Base-by-base conservation (phyloP, 2,888 invertebrate genomes). In the Selenia dentaria region DNA sequence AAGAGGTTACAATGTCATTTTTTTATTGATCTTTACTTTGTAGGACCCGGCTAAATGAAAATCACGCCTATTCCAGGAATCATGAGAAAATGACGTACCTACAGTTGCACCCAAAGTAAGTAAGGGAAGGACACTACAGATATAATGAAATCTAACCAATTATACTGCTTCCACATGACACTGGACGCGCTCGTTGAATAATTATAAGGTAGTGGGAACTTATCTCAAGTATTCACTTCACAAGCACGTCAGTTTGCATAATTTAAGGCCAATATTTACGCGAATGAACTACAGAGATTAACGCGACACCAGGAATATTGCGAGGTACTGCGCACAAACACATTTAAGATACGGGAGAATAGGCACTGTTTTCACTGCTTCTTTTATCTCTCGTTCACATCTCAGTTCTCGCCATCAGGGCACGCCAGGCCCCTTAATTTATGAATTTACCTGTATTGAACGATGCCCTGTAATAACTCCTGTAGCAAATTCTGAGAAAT, bases 401-500 rank as follows among this genome's bases (percentile, higher is more conserved):
- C 22, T 3, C 25, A 6, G n/a, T 24, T 42, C 14, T 35, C 16
- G 13, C 20, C 4, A 3, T 16, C 16, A 53, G 36, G 29, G 27
- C 51, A 44, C 39, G 43, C 6, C 24, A n/a, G 13, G 31, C 18
- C 39, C 41, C 38, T 16, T 22, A 3, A 8, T 6, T 51, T 49
- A 46, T 47, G 49, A 67, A 54, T 72, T 73, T 76, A 79, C 76
- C 79, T 79, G 74, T 79, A 81, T 83, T 59, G 80, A 83, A 64
- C 81, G 77, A 58, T 55, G 52, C 44, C 55, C 44, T 41, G 37
- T 42, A 40, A 35, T 41, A 50, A 53, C 56, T 54, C 54, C 42
- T 37, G 46, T 34, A 72, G 74, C 76, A 54, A 76, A 68, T 88
- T 88, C 87, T 72, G 45, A 77, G 87, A 87, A 88, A 68, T 84